Conservation (phyloP, 2,113 vertebrate genomes). For the Ictalurus furcatus region DNA sequence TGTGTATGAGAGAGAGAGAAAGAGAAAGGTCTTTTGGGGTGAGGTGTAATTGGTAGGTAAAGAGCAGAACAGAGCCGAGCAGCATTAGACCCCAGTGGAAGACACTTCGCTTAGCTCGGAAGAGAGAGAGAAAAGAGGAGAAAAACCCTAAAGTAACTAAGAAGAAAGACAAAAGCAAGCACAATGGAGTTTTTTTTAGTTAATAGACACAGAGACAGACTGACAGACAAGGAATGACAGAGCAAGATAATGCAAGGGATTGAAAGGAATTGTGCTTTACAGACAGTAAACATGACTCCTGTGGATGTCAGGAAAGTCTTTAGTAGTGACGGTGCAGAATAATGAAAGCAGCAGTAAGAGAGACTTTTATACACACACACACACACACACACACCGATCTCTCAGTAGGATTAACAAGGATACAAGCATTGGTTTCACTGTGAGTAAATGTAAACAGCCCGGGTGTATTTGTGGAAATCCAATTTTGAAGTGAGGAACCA, state of each 20-base stretch:
- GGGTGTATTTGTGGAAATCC: constrained; percentile 22
- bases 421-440: constrained; percentile 5
- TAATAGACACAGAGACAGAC: background rate
- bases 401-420: constrained; percentile 19
- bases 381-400: background rate
- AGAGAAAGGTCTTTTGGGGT: background rate
- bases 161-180: background rate
- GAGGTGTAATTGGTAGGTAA: constrained; percentile 6
- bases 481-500: constrained; percentile 17
- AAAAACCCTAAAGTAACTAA: background rate
- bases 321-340: constrained; percentile 18
- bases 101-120: background rate
- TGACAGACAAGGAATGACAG: constrained; percentile 52
- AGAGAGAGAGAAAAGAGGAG: background rate
- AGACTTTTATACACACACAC: constrained; percentile 6
- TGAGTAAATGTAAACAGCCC: constrained; percentile 32
- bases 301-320: constrained; percentile 35
- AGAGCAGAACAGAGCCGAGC: background rate
- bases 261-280: background rate
- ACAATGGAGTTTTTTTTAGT: background rate
- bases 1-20: background rate
- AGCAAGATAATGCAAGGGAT: constrained; percentile 37
- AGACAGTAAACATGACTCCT: constrained; percentile 15
- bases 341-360: constrained; percentile 21
- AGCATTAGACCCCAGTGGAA: background rate